Base-by-base conservation (phyloP, 2,113 vertebrate species). In the Propithecus coquereli region DNA sequence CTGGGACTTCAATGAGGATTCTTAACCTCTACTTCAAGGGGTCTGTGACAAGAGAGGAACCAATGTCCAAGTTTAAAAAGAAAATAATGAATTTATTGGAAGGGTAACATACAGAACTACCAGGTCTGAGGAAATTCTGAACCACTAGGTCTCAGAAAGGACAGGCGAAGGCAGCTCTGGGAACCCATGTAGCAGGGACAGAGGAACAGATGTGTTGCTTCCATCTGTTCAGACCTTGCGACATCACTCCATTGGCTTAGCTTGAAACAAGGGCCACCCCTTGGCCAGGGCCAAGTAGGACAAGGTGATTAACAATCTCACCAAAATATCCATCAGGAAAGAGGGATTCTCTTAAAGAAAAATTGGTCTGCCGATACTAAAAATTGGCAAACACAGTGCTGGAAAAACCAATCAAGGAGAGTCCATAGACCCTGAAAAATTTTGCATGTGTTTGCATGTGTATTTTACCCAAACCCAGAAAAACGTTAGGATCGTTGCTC, bases 11-110 rank as follows among this genome's bases (percentile, higher is more conserved):
- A 45, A 27, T 25, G 45, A 88, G 76, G 30, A 71, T 87, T 95
- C 84, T 95, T 90, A 90, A 68, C 20, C 10, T 66, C 43, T 86
- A 9, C 71, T 90, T 81, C 57, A 50, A 57, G 68, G 57, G 52
- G 3, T 93, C 45, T 90, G 4, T 79, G 61, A 52, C 45, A 84
- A 91, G 77, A 92, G n/a, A 97, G 25, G 93, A 96, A 90, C 45
- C 59, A 88, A 40, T 47, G 32, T 81, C 22, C 47, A 65, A 23
- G 77, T 84, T 97, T 83, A 50, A 45, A 74, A 81, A 40, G 7
- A 23, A 63, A 70, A 40, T 47, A 47, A 34, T 27, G 25, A 57
- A 30, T 71, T 73, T 47, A 9, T 8, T 63, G 14, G 13, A 91
- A 80, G 59, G 23, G 7, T n/a, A 81, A 85, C 5, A 25, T 43